Conservation (phyloP, 2,888 invertebrate species). For the Lasioglossum malachurum region DNA sequence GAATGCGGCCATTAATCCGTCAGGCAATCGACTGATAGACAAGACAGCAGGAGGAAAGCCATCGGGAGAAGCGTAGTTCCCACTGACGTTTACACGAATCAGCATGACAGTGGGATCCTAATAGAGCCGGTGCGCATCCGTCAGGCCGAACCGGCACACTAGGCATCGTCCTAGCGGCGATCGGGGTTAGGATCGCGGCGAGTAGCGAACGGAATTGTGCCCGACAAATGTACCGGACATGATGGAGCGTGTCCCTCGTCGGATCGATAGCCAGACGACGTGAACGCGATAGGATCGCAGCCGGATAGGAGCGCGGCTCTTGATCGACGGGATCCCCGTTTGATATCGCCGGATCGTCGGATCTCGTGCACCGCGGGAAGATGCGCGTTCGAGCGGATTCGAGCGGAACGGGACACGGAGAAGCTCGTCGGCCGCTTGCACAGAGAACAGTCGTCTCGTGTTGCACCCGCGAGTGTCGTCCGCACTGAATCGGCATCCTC, state of each 20-base stretch:
- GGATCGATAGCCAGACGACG: constrained; percentile 56
- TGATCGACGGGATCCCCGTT: constrained; percentile 18
- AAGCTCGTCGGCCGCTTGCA: not conserved
- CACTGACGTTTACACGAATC: constrained; percentile 24
- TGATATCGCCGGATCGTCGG: not conserved
- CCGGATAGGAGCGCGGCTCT: not conserved
- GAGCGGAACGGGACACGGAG: not conserved
- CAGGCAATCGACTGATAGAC: not conserved
- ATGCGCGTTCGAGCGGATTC: constrained; percentile 23
- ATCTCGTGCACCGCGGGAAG: constrained; percentile 10
- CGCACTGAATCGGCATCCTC: constrained; percentile 4
- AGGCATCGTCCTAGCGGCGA: not conserved
- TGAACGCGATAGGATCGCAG: constrained; percentile 29
- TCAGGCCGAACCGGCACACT: constrained; percentile 11
- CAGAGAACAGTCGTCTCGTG: not conserved
- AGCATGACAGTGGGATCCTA: constrained; percentile 13
- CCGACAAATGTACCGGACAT: constrained; percentile 61
- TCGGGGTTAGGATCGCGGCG: not conserved
- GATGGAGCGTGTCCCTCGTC: constrained; percentile 51
- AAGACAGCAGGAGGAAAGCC: not conserved
- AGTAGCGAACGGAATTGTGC: constrained; percentile 15
- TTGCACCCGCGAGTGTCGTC: not conserved
- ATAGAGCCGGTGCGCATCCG: constrained; percentile 16
- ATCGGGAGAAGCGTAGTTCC: not conserved
- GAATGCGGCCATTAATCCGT: constrained; percentile 6